Conservation (phyloP, 2,113 vertebrate genomes). For the Anoplopoma fimbria region DNA sequence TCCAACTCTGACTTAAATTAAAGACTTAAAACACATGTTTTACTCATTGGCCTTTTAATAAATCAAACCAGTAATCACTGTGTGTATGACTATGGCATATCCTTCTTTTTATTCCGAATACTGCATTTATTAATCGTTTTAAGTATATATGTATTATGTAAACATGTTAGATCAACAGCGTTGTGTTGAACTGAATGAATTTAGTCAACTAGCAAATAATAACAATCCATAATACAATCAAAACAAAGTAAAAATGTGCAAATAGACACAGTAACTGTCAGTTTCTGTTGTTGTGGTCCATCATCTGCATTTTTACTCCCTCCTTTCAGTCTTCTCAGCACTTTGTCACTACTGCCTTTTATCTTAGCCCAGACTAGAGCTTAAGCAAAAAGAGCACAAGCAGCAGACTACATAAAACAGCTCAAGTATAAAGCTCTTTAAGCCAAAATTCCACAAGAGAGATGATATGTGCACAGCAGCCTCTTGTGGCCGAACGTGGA, state of each 20-base stretch:
- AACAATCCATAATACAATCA: neutral
- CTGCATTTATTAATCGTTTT: neutral
- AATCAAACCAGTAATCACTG: too few relatives aligned
- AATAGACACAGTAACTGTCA: too few relatives aligned
- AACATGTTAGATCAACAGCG: neutral
- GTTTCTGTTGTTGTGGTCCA: neutral
- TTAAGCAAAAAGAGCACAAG: neutral
- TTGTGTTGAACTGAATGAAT: neutral
- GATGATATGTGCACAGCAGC: conserved; percentile 38
- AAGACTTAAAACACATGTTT: too few relatives aligned
- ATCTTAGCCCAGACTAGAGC: neutral
- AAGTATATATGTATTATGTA: neutral
- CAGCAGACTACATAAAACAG: neutral
- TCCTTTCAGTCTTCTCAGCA: neutral
- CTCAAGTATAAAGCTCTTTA: neutral
- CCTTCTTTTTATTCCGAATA: too few relatives aligned
- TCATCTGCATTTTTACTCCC: neutral
- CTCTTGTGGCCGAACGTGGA: conserved; percentile 65
- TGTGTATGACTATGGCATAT: too few relatives aligned
- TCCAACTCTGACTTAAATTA: too few relatives aligned
- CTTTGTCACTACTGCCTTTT: neutral
- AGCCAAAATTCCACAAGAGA: neutral
- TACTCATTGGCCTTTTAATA: too few relatives aligned
- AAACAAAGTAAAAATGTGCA: neutral
- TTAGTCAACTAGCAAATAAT: neutral